phyloP scores from a whole-genome alignment of 1,140 invertebrate genomes.

The Octopus bimaculoides region DNA sequence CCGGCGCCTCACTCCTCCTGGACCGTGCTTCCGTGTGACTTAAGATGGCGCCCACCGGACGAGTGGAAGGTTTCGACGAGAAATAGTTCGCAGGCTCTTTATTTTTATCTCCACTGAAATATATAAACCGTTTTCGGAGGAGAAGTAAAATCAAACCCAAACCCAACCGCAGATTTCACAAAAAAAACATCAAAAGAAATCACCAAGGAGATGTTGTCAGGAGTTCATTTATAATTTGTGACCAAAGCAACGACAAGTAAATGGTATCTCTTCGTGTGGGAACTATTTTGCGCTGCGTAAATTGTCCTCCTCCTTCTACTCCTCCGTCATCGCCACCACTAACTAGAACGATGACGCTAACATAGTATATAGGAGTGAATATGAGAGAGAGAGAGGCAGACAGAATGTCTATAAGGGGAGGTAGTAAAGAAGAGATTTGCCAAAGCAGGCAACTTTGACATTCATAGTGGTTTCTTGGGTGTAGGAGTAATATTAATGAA shows the following conservation, averaged over 20 bases:
- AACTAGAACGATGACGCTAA: too few relatives aligned
- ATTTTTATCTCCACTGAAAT: background rate
- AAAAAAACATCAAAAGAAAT: background rate
- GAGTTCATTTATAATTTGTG: background rate
- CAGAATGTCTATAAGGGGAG: too few relatives aligned
- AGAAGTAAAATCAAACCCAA: background rate
- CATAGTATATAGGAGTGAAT: too few relatives aligned
- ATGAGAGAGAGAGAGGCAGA: too few relatives aligned
- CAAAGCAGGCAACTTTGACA: too few relatives aligned
- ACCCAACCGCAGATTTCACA: background rate
- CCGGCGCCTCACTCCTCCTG: constrained; percentile 20
- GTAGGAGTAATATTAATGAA: too few relatives aligned
- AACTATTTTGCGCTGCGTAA: background rate
- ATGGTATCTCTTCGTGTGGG: background rate
- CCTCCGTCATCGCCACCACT: too few relatives aligned
- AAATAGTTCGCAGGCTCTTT: constrained; percentile 25
- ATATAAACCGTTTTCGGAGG: too few relatives aligned
- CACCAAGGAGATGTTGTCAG: background rate
- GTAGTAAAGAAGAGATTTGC: too few relatives aligned
- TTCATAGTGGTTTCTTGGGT: too few relatives aligned
- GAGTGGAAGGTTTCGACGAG: constrained; percentile 24
- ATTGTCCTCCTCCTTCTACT: background rate
- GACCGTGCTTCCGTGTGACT: constrained; percentile 33
- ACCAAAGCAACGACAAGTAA: background rate
- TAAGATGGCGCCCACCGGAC: constrained; percentile 53